These are phyloP conservation scores for Eublepharis macularius DNA, from an alignment of 2,113 vertebrate genomes.

Conservation along the genomic window DNA sequence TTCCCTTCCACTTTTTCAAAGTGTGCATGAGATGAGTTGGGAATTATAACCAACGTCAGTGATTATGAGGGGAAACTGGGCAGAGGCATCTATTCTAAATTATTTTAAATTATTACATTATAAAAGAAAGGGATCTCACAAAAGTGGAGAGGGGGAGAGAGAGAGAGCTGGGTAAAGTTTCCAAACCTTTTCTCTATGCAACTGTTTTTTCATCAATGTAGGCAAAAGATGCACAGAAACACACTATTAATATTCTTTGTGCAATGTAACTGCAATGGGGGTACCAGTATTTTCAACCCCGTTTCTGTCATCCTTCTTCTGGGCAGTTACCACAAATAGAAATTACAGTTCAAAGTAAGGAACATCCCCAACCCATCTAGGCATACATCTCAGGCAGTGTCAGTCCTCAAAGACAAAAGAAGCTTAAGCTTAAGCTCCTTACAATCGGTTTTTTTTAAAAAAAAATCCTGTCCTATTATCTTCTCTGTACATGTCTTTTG, in stretches of 20 bases:
- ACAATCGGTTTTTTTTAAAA: no score
- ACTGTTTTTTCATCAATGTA: conserved; percentile 25
- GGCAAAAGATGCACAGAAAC: conserved; percentile 39
- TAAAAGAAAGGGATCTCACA: not conserved
- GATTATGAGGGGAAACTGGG: not conserved
- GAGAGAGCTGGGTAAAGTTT: not conserved
- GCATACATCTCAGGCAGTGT: no score
- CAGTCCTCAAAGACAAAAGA: no score
- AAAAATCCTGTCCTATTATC: no score
- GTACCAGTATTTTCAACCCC: no score
- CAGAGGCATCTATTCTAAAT: not conserved
- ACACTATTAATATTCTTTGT: conserved; percentile 51
- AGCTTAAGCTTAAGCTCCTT: no score
- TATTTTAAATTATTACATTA: not conserved
- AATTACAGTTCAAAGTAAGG: no score
- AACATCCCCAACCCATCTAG: no score
- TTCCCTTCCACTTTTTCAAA: not conserved
- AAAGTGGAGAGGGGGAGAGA: not conserved
- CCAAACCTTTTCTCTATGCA: conserved; percentile 3
- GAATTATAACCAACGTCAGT: not conserved
- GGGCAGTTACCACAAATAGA: no score
- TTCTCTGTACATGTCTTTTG: no score
- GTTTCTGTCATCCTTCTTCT: no score
- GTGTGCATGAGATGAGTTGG: not conserved
- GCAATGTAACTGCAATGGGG: no score